Conservation (phyloP, 92 coral and sea anemone species). For the Porites divaricata region DNA sequence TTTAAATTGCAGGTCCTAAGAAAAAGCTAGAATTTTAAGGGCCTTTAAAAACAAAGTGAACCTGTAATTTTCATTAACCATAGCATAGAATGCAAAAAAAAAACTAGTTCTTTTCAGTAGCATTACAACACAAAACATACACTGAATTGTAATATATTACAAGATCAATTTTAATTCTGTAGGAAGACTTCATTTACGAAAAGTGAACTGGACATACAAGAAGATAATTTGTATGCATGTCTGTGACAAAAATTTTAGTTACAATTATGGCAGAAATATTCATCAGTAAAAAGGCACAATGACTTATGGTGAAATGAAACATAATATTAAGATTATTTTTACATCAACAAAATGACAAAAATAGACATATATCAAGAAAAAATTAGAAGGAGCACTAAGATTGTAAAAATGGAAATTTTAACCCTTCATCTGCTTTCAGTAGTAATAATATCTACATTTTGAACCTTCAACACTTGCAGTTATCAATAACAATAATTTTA, state of each 20-base stretch:
- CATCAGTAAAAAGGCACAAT: background rate
- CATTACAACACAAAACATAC: no score
- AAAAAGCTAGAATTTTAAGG: background rate
- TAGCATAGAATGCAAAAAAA: background rate
- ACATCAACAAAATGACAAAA: background rate
- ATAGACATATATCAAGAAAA: background rate
- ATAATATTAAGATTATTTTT: background rate
- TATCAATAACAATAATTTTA: conserved; percentile 8
- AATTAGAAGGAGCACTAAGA: background rate
- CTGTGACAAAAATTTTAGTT: background rate
- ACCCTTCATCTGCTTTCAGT: conserved; percentile 18
- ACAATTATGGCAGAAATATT: background rate
- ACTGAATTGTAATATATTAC: background rate
- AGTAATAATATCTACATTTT: conserved; percentile 6
- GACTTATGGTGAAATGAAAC: background rate
- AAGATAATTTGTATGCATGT: background rate
- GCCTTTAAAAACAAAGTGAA: background rate
- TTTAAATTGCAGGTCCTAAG: background rate
- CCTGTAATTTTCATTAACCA: background rate
- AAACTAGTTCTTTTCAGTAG: background rate
- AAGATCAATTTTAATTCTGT: background rate
- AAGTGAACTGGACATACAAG: background rate
- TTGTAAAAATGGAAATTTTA: background rate
- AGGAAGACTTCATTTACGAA: no score
- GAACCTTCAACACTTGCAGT: background rate